A percentile compares a stretch with the other conserved stretches of the same genome.
phyloP scores from a whole-genome alignment of 1,140 invertebrate genomes.

The Heterodera schachtii region DNA sequence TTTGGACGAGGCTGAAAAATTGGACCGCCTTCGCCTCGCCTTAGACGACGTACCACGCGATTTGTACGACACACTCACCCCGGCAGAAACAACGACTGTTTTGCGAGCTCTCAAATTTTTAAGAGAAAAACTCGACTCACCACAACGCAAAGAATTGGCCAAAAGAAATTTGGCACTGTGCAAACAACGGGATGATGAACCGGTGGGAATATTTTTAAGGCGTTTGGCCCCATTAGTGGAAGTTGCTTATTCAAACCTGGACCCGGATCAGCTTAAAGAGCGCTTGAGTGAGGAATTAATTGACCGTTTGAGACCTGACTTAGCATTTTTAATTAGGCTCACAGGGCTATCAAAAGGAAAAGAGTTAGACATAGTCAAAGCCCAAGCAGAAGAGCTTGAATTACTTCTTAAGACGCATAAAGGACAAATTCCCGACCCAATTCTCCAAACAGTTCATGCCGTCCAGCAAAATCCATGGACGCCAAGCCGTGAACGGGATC shows the following conservation, averaged over 20 bases:
- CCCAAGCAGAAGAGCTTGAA: not conserved
- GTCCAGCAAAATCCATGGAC: not conserved
- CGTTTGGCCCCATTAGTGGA: not conserved
- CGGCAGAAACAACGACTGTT: not conserved
- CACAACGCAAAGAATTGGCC: not conserved
- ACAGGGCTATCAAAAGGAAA: not conserved
- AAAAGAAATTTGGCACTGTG: not conserved
- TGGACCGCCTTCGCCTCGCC: not conserved
- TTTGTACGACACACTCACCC: not conserved
- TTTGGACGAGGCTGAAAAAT: not conserved
- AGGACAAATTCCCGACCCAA: conserved; percentile 7
- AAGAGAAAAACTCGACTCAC: not conserved
- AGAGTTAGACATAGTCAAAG: conserved; percentile 8
- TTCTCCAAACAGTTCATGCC: not conserved
- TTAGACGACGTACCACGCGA: not conserved
- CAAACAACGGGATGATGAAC: not conserved
- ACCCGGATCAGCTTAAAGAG: not conserved
- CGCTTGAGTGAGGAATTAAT: not conserved
- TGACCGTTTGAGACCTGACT: not conserved
- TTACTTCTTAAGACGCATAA: conserved; percentile 11
- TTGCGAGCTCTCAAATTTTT: not conserved
- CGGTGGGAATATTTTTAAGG: not conserved
- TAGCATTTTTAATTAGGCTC: conserved; percentile 6
- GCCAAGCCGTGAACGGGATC: not conserved
- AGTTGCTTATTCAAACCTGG: not conserved